Evolutionary conservation across 2,113 vertebrate species (phyloP).

Genomic region (Nannobrachium achirus): DNA sequence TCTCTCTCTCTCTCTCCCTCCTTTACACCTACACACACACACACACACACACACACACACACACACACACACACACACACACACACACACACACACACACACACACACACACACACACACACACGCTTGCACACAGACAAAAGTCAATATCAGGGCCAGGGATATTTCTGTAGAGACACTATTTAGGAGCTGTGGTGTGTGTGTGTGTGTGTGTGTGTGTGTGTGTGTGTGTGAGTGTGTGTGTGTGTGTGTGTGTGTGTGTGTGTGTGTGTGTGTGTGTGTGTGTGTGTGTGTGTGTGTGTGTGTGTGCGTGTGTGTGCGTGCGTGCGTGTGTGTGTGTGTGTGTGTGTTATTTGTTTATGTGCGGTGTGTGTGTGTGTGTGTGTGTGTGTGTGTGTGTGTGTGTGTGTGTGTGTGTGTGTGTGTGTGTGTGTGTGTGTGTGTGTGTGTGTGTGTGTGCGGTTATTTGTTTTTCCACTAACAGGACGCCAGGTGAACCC

Average conservation of each 20-base stretch:
- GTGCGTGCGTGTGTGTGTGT: no score
- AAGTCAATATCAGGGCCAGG: conserved; percentile 81
- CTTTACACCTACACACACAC: neutral
- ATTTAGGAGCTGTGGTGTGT: conserved; percentile 79
- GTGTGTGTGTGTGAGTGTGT: neutral
- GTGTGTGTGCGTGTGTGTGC: no score
- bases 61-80: conserved; percentile 46
- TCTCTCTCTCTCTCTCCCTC: conserved; percentile 38
- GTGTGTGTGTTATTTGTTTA: no score
- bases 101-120: conserved; percentile 32
- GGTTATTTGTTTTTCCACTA: conserved; percentile 82
- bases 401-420: no score
- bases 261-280: neutral
- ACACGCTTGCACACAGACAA: conserved; percentile 66
- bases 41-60: conserved; percentile 32
- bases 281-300: no score
- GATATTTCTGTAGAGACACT: conserved; percentile 81
- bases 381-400: neutral
- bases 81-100: conserved; percentile 41
- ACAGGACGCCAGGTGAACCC: conserved; percentile 75
- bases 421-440: no score
- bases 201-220: no score
- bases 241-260: neutral
- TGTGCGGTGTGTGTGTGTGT: neutral
- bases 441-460: no score